Percentiles rank a stretch among this genome's conserved stretches.
These are phyloP conservation scores for Eptatretus atami DNA, from an alignment of 2,797 vertebrate genomes.

Conservation along the genomic window DNA sequence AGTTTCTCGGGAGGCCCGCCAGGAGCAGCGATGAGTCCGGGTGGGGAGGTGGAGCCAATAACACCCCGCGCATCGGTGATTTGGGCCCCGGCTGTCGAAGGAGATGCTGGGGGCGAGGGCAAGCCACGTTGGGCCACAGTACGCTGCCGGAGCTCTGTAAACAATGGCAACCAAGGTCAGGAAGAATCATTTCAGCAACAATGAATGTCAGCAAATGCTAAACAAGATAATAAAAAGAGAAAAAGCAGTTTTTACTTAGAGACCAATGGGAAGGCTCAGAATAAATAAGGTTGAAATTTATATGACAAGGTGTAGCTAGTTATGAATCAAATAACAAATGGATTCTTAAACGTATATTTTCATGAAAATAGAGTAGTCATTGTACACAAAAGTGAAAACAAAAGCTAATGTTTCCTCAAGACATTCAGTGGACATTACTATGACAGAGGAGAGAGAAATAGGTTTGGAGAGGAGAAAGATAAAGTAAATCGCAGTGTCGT, in stretches of 20 bases:
- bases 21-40: constrained; percentile 26
- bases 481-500: too few relatives aligned
- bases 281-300: too few relatives aligned
- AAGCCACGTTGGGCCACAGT: constrained; percentile 29
- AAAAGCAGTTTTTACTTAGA: neutral
- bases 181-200: constrained; percentile 8
- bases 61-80: constrained; percentile 18
- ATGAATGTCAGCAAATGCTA: neutral
- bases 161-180: constrained; percentile 10
- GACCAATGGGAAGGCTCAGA: neutral
- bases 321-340: too few relatives aligned
- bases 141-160: constrained; percentile 60
- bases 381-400: too few relatives aligned
- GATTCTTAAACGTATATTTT: too few relatives aligned
- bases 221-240: neutral
- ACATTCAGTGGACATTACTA: too few relatives aligned
- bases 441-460: too few relatives aligned
- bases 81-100: constrained; percentile 21
- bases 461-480: too few relatives aligned
- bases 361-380: too few relatives aligned
- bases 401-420: too few relatives aligned
- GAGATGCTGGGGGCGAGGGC: constrained; percentile 15
- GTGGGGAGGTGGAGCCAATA: constrained; percentile 20
- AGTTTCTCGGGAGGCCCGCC: constrained; percentile 51
- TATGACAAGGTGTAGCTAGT: too few relatives aligned